Evolutionary conservation across 2,797 vertebrate genomes (phyloP), one percentile per base, ranked within the genome.

Genomic region (Rallus crepitans): DNA sequence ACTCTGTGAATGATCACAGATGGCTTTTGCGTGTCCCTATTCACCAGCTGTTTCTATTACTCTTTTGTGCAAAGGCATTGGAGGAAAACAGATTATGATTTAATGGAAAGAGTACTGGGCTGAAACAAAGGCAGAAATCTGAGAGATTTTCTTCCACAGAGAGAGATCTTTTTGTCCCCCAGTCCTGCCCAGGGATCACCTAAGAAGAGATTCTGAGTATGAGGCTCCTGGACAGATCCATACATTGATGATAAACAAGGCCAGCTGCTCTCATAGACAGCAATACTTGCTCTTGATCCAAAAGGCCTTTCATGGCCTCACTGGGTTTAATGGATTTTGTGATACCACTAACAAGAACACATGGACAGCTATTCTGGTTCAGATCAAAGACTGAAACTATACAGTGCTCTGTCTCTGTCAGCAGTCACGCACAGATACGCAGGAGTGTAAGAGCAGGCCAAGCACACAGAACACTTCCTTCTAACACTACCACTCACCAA

Each of bases 1-100:
- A 86, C 45, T 25, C 79, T 90, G 60, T 82, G 86, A 93, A 93
- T 5, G 30, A 92, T 79, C 89, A 94, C 77, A 91, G 82, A 90
- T 88, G 55, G 73, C 35, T 96, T 82, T 79, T 90, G 85, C 63
- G 45, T 71, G 82, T 52, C 60, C 35, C 69, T 87, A 27, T 95
- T 76, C 76, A 87, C 84, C 85, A 96, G 82, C 63, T 93, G 66
- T 80, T 95, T 87, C 69, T 92, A 82, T 57, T 79, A 82, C 37
- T 83, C 59, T 63, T 77, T 35, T 52, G 30, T 92, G 70, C 81
- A 79, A 95, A 92, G 79, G 72, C 73, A 84, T 9, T 61, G 61
- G 84, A 93, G 65, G 91, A 89, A 94, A 95, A 84, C 69, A 87
- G 57, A 87, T 60, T 45, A 95, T 82, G 69, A 82, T 92, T 93